A percentile compares a stretch with the other conserved stretches of the same genome.
These are phyloP conservation scores for Mus spicilegus DNA, from an alignment of 2,113 vertebrate genomes.

Conservation along the genomic window DNA sequence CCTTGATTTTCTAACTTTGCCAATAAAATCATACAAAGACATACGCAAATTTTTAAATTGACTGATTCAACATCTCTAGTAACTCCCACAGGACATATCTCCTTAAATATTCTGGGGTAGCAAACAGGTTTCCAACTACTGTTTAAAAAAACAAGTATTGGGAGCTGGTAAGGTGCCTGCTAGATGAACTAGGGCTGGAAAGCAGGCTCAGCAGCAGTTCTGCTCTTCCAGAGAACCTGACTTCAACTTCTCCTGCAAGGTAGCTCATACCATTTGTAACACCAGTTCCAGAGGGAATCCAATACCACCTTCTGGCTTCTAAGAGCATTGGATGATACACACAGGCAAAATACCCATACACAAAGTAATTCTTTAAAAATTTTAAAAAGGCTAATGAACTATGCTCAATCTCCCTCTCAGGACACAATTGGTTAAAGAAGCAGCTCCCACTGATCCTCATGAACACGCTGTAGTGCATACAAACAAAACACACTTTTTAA, in stretches of 20 bases:
- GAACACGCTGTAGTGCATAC: background rate
- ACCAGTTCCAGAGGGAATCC: background rate
- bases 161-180: background rate
- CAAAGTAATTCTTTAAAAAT: background rate
- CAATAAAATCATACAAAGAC: slow-evolving; percentile 14
- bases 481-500: background rate
- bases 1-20: slow-evolving; percentile 42
- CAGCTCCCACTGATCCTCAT: background rate
- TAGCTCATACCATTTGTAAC: background rate
- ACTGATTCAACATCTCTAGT: slow-evolving; percentile 17
- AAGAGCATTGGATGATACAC: background rate
- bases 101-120: background rate
- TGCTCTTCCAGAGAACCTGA: background rate
- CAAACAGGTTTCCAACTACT: slow-evolving; percentile 8
- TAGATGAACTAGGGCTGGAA: background rate
- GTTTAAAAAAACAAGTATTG: background rate
- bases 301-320: background rate
- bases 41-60: background rate
- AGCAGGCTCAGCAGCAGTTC: background rate
- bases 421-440: background rate
- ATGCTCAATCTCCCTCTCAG: background rate
- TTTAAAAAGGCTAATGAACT: background rate
- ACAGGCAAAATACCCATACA: background rate
- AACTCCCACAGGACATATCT: background rate
- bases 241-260: background rate